phyloP scores from a whole-genome alignment of 2,888 invertebrate species.

The Idaea aversata region DNA sequence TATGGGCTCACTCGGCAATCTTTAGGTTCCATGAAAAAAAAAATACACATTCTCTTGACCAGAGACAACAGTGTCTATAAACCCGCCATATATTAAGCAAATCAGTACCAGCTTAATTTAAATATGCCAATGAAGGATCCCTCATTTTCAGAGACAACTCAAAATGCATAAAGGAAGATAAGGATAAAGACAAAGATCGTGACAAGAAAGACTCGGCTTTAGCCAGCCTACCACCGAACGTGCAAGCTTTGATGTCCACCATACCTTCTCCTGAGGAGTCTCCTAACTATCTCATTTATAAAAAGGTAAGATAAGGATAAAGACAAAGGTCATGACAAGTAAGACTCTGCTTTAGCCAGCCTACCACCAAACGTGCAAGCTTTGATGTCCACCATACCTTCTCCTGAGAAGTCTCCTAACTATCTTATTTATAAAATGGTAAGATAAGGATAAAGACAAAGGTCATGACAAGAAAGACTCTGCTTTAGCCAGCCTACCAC shows the following conservation, averaged over 20 bases:
- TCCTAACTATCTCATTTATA: conserved; percentile 93
- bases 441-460: conserved; percentile 5
- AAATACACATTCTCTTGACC: too few relatives aligned
- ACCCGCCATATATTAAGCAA: too few relatives aligned
- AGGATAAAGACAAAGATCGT: conserved; percentile 57
- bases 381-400: conserved; percentile 74
- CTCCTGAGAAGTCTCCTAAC: conserved; percentile 91
- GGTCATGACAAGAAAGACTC: conserved; percentile 61
- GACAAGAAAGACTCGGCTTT: conserved; percentile 55
- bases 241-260: conserved; percentile 73
- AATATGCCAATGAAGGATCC: background rate
- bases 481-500: conserved; percentile 49
- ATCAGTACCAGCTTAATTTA: background rate
- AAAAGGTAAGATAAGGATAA: conserved; percentile 82
- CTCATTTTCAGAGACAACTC: conserved; percentile 61
- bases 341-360: conserved; percentile 47
- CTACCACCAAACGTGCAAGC: conserved; percentile 64
- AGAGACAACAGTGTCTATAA: too few relatives aligned
- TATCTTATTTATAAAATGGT: conserved; percentile 94
- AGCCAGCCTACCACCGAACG: conserved; percentile 53
- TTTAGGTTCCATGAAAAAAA: too few relatives aligned
- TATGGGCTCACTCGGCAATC: too few relatives aligned
- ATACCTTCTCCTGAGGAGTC: conserved; percentile 86
- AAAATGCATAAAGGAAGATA: conserved; percentile 68
- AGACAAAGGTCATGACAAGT: conserved; percentile 49